Percentiles rank a stretch among this genome's conserved stretches.
These are phyloP conservation scores for Himalopsyche anomala DNA, from an alignment of 2,888 invertebrate species.

Conservation along the genomic window DNA sequence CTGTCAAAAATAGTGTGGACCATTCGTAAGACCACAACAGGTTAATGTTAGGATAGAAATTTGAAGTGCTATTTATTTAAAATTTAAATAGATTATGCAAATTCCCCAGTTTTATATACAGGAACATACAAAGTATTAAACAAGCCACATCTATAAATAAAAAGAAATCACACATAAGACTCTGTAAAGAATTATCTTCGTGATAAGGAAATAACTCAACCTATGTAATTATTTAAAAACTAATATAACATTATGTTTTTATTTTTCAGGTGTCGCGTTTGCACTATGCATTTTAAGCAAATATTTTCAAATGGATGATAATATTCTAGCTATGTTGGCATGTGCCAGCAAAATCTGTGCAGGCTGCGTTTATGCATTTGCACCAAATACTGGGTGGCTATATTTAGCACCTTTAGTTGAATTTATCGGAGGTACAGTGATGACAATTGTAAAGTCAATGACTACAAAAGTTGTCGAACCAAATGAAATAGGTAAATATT, in stretches of 20 bases:
- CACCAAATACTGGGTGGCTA: slow-evolving; percentile 73
- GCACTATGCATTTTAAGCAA: slow-evolving; percentile 75
- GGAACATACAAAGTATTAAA: no score
- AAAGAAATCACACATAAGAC: no score
- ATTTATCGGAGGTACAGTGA: slow-evolving; percentile 76
- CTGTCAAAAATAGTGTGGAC: no score
- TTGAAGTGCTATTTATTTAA: no score
- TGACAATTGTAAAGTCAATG: slow-evolving; percentile 77
- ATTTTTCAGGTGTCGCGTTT: slow-evolving; percentile 72
- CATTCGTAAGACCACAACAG: no score
- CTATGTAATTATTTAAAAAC: neutral
- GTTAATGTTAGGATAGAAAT: no score
- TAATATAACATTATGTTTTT: neutral
- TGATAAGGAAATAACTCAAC: no score
- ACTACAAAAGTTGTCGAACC: slow-evolving; percentile 77
- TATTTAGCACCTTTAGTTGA: slow-evolving; percentile 76
- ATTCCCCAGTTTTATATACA: no score
- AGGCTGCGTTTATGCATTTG: slow-evolving; percentile 76
- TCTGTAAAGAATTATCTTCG: no score
- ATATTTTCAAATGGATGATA: slow-evolving; percentile 73
- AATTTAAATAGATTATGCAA: no score
- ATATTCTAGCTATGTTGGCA: slow-evolving; percentile 74
- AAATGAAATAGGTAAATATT: slow-evolving; percentile 76
- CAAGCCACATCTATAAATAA: no score
- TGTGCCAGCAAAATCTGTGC: slow-evolving; percentile 77